A percentile compares a stretch with the other conserved stretches of the same genome.
Conservation (phyloP, 2,888 invertebrate genomes). For the Halictus ligatus region DNA sequence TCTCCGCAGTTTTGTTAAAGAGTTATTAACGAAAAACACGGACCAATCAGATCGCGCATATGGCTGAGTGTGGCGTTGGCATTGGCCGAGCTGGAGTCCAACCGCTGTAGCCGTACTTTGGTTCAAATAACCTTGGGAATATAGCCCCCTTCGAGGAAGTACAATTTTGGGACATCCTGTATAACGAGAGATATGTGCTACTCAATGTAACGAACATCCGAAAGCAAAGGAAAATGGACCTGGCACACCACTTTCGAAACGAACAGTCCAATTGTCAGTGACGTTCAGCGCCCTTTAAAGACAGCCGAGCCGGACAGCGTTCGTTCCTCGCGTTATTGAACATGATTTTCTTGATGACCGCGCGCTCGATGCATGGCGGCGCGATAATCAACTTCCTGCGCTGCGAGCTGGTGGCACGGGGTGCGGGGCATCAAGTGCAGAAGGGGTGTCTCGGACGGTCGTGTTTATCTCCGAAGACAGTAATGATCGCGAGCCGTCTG, state of each 20-base stretch:
- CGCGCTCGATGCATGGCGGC: slow-evolving; percentile 46
- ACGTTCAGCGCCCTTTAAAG: slow-evolving; percentile 36
- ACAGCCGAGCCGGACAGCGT: slow-evolving; percentile 10
- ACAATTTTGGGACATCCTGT: too few species aligned
- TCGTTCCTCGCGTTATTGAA: slow-evolving; percentile 52
- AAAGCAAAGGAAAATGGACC: not conserved
- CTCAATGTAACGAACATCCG: too few species aligned
- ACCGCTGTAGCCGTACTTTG: too few species aligned
- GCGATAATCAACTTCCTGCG: slow-evolving; percentile 65
- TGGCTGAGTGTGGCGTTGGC: too few species aligned
- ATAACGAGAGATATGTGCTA: too few species aligned
- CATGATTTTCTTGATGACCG: slow-evolving; percentile 59
- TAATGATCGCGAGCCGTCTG: slow-evolving; percentile 46
- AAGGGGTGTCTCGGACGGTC: slow-evolving; percentile 47
- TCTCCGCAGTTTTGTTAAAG: too few species aligned
- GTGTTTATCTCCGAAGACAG: slow-evolving; percentile 57
- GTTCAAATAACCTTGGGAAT: too few species aligned
- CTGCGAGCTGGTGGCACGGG: slow-evolving; percentile 33
- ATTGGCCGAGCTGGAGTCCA: too few species aligned
- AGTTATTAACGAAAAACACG: too few species aligned
- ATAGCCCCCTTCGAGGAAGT: too few species aligned
- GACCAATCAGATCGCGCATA: too few species aligned
- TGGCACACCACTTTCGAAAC: not conserved
- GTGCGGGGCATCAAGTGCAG: slow-evolving; percentile 25
- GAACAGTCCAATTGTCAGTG: not conserved